Evolutionary conservation across 2,888 invertebrate species (phyloP), one percentile per base, ranked within the genome.

Genomic region (Bombylius discolor): DNA sequence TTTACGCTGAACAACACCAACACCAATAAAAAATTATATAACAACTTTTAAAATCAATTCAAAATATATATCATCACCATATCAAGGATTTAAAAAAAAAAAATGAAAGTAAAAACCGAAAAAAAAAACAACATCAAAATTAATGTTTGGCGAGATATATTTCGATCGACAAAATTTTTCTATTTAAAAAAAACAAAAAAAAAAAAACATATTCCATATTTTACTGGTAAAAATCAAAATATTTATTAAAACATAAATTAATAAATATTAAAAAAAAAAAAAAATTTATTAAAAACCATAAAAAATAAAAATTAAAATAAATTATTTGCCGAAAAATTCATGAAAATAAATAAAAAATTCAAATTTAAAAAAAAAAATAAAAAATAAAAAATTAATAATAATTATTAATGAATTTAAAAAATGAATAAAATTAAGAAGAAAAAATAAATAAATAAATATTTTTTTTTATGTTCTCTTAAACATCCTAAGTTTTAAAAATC

Each of bases 401-500:
- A 11, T 11, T 11, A 42, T 11, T 42, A 36, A 42, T 42, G 5
- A 42, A 11, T 42, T 42, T 42, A 11, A 42, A 42, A 11, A 23
- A 23, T 23, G 23, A 23, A 23, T 23, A 23, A 23, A 23, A 23
- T 23, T 23, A 23, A 23, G 23, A 23, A 23, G 3, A 23, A 23
- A 23, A 23, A 23, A 23, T 2, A 23, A 23, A 23, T 23, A 23
- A 3, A 9, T 49, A 34, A 42, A 32, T 33, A 49, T n/a, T 34
- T 32, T 54, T 36, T 50, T 56, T 51, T 49, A 32, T 49, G 55
- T 56, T 60, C 51, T 51, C 50, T 70, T 69, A 67, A 66, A 62
- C 70, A 70, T 72, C 71, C 69, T 72, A 59, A 63, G 64, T 71
- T 71, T 61, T 56, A 56, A 65, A 69, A 68, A 70, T 72, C 72